Base-by-base conservation (phyloP, 2,888 invertebrate genomes). In the Drosophila silvestris region DNA sequence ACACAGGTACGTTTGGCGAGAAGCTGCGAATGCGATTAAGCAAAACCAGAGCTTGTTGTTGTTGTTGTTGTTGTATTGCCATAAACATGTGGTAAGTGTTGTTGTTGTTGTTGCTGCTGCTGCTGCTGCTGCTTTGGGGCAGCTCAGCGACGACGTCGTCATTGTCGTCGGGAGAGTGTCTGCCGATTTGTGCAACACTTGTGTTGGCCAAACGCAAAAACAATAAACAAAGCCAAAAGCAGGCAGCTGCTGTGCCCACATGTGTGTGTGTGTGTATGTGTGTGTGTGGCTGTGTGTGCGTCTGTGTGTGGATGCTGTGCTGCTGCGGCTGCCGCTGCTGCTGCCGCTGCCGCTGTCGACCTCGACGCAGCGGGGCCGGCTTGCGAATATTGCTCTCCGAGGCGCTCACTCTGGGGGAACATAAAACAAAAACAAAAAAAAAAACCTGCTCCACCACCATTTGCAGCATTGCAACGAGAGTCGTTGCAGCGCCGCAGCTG, bases 111-210 rank as follows among this genome's bases (percentile, higher is more conserved):
- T 35, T 72, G 81, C 47, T 70, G 50, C 5, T 50, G 60, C 35
- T 70, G 50, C 26, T 50, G 60, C 35, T 74, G 81, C 69, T 70
- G 51, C 66, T 35, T 19, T 37, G 47, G 47, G 47, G 47, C 47
- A 47, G 47, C 47, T 16, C 47, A 47, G 47, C 47, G 47, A 16
- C 47, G 26, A 16, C 47, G 47, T 26, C 16, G 75, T 52, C 51
- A 65, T 26, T 26, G 47, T 26, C 16, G 78, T 52, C 51, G 69
- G 58, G 72, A 80, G 83, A 81, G 79, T 81, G 79, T 79, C 79
- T 83, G 79, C 73, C 86, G 88, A 81, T 90, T 91, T 91, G 89
- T 91, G 91, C 91, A 91, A 86, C 84, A 89, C 83, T 85, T 90
- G 58, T 73, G 84, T 81, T 80, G 84, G 79, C 81, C 82, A 81